These are phyloP conservation scores for Nasonia longicornis DNA, from an alignment of 1,140 invertebrate genomes.

Conservation along the genomic window DNA sequence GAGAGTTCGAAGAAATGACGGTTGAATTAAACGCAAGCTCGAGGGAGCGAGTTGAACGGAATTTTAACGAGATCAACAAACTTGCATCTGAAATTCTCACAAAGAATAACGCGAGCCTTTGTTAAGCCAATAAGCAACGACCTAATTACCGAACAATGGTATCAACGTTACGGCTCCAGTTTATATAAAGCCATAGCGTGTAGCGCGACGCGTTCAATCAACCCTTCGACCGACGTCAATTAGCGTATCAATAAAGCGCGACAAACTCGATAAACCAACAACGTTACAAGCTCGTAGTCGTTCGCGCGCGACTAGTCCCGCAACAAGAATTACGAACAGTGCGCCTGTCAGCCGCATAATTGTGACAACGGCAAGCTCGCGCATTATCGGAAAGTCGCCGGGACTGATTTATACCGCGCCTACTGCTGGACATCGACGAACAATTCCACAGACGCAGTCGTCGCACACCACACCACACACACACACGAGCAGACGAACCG, in stretches of 20 bases:
- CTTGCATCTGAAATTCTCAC: too few species aligned
- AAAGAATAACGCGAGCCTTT: too few species aligned
- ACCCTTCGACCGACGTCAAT: neutral
- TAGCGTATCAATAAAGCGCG: neutral
- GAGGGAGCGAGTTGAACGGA: too few species aligned
- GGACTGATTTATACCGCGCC: conserved; percentile 20
- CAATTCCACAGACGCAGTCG: neutral
- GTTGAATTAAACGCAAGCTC: too few species aligned
- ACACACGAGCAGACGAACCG: too few species aligned
- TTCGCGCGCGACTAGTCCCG: neutral
- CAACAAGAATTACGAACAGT: neutral
- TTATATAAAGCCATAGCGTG: neutral
- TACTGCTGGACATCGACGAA: neutral
- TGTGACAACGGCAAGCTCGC: neutral
- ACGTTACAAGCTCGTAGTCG: neutral
- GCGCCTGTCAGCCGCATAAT: conserved; percentile 5
- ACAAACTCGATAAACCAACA: neutral
- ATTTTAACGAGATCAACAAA: too few species aligned
- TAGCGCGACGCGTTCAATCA: neutral
- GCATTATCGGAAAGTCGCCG: neutral
- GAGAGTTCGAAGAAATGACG: too few species aligned
- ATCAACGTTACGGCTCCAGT: neutral
- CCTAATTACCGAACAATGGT: neutral
- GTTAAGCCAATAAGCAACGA: neutral
- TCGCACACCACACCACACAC: neutral